These are phyloP conservation scores for Drosophila busckii DNA, from an alignment of 1,140 invertebrate genomes.

Conservation along the genomic window DNA sequence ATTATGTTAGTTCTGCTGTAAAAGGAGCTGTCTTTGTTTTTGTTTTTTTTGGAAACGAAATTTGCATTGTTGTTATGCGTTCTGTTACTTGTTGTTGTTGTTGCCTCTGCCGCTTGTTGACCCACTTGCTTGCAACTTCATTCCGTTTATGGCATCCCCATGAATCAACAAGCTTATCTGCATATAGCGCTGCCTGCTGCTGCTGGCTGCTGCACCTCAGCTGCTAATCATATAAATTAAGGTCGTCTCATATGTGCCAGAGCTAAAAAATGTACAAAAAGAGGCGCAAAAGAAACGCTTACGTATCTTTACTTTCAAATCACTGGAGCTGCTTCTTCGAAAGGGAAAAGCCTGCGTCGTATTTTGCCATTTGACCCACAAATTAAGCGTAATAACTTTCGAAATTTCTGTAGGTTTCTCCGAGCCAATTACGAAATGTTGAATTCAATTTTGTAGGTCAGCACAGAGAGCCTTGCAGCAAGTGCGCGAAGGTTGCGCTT, in stretches of 20 bases:
- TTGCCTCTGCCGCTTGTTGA: slow-evolving; percentile 18
- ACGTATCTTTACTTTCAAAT: slow-evolving; percentile 67
- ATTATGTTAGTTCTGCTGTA: slow-evolving; percentile 29
- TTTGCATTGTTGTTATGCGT: slow-evolving; percentile 50
- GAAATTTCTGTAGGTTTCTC: slow-evolving; percentile 67
- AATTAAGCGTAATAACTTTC: slow-evolving; percentile 75
- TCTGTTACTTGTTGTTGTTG: slow-evolving; percentile 4
- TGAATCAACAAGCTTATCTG: slow-evolving; percentile 67
- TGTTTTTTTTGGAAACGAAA: slow-evolving; percentile 20
- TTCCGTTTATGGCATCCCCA: slow-evolving; percentile 38
- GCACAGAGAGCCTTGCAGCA: slow-evolving; percentile 10
- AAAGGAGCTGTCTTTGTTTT: slow-evolving; percentile 50
- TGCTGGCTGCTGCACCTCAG: slow-evolving; percentile 23
- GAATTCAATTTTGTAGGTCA: slow-evolving; percentile 25
- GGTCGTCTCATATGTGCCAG: slow-evolving; percentile 37
- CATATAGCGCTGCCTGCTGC: slow-evolving; percentile 37
- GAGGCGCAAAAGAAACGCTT: not conserved
- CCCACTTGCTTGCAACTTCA: slow-evolving; percentile 49
- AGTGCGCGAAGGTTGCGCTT: slow-evolving; percentile 51
- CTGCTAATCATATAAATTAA: slow-evolving; percentile 73
- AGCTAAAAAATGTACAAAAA: not conserved
- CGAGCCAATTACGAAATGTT: slow-evolving; percentile 56
- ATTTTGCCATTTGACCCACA: slow-evolving; percentile 68
- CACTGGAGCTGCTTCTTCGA: slow-evolving; percentile 35
- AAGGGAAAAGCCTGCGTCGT: slow-evolving; percentile 53